A percentile compares a stretch with the other conserved stretches of the same genome.
phyloP scores from a whole-genome alignment of 2,888 invertebrate genomes.

The Electrophaes corylata region DNA sequence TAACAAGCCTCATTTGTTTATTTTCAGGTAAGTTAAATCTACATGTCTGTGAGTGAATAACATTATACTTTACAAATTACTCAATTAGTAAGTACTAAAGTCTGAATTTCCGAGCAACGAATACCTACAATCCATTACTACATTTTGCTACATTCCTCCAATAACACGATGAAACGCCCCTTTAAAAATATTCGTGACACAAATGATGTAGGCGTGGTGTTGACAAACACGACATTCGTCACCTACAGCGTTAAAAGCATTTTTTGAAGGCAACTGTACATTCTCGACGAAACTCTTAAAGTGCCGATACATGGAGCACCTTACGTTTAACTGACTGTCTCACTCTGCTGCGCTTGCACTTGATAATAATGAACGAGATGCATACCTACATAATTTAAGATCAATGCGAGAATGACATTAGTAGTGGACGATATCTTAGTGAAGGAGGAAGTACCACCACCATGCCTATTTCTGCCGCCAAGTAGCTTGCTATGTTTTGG shows the following conservation, averaged over 20 bases:
- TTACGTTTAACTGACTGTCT: not conserved
- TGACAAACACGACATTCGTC: slow-evolving; percentile 42
- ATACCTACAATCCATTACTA: not conserved
- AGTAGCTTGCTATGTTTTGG: no score
- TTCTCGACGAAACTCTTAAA: slow-evolving; percentile 2
- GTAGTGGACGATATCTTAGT: no score
- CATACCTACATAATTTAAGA: no score
- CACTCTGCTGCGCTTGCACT: no score
- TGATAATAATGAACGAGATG: not conserved
- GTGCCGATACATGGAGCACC: not conserved
- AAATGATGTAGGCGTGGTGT: slow-evolving; percentile 43
- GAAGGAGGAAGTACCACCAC: no score
- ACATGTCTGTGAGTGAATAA: no score
- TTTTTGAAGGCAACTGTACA: slow-evolving; percentile 26
- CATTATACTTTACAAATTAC: no score
- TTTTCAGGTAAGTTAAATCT: not conserved
- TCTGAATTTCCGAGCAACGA: no score
- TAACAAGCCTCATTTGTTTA: no score
- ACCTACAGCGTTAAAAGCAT: slow-evolving; percentile 37
- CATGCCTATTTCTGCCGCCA: no score
- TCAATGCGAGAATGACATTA: no score
- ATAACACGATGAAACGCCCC: slow-evolving; percentile 11
- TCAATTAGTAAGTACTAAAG: no score
- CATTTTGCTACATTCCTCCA: slow-evolving; percentile 11
- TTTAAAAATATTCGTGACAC: slow-evolving; percentile 39